phyloP scores from a whole-genome alignment of 2,113 vertebrate genomes.

The Dolichallabes microphthalmus region DNA sequence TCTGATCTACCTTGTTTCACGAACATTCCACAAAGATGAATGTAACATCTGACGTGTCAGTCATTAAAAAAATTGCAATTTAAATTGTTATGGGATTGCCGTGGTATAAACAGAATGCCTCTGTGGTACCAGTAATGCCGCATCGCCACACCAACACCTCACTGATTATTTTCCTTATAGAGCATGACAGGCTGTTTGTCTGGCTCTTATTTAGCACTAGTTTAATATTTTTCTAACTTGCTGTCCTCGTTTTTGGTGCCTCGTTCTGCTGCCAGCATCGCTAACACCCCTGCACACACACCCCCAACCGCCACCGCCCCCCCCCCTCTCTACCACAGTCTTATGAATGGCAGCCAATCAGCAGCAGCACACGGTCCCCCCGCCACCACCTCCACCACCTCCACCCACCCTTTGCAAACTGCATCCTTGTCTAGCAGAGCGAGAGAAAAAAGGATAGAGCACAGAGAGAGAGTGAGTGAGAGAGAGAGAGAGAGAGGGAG shows the following conservation, averaged over 20 bases:
- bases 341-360: slow-evolving; percentile 59
- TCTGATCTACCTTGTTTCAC: background rate
- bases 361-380: slow-evolving; percentile 16
- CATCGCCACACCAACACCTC: background rate
- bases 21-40: background rate
- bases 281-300: background rate
- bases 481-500: slow-evolving; percentile 24
- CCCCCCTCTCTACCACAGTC: slow-evolving; percentile 45
- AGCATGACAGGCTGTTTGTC: background rate
- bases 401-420: slow-evolving; percentile 46
- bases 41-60: background rate
- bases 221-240: slow-evolving; percentile 16
- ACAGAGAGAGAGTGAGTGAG: slow-evolving; percentile 15
- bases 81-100: background rate
- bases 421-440: slow-evolving; percentile 57
- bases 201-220: background rate
- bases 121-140: background rate
- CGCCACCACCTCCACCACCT: background rate
- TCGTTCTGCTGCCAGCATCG: slow-evolving; percentile 42
- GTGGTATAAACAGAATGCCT: background rate
- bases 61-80: background rate
- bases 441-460: slow-evolving; percentile 47
- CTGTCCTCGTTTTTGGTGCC: slow-evolving; percentile 40
- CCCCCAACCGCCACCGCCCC: background rate
- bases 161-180: background rate